A percentile compares a stretch with the other conserved stretches of the same genome.
Conservation (phyloP, 2,113 vertebrate species). For the Myanophis thanlyinensis region DNA sequence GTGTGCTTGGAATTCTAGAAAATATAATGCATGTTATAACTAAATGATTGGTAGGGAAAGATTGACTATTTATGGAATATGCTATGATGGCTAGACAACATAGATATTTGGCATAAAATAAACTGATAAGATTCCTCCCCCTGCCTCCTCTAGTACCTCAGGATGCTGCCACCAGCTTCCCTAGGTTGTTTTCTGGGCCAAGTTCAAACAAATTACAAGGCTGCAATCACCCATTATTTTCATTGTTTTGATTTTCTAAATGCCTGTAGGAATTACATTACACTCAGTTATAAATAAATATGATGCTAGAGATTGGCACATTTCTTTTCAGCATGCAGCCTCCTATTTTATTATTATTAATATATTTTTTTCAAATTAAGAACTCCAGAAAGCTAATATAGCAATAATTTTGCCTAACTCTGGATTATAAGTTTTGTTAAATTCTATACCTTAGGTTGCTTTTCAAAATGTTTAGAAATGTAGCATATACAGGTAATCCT, state of each 20-base stretch:
- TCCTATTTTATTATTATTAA: neutral
- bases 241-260: neutral
- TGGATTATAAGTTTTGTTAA: neutral
- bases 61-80: neutral
- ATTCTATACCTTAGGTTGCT: neutral
- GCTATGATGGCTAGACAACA: neutral
- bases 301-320: neutral
- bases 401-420: neutral
- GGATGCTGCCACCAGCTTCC: neutral
- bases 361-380: neutral
- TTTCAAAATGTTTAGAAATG: neutral
- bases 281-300: neutral
- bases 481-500: neutral
- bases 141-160: neutral
- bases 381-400: neutral
- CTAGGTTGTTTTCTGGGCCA: neutral
- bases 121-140: neutral
- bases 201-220: neutral
- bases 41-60: neutral
- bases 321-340: neutral
- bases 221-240: neutral
- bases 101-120: neutral
- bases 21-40: neutral
- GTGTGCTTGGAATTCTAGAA: neutral
- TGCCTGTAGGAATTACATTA: neutral